A percentile compares a stretch with the other conserved stretches of the same genome.
phyloP scores from a whole-genome alignment of 2,113 vertebrate species.

The Malurus alboscapulatus region DNA sequence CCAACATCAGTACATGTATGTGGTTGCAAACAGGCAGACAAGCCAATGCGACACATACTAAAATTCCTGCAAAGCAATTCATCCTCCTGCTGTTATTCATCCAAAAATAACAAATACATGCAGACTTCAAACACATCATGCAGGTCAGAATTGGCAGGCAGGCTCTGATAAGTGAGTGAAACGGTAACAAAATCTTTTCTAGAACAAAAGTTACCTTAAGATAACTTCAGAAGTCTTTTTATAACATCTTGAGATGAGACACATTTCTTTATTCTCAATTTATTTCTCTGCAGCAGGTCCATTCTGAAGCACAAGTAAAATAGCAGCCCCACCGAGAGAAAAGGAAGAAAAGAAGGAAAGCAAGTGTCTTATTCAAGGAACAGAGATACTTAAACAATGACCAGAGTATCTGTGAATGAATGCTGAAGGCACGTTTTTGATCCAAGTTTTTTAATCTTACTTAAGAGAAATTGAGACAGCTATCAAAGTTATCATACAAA shows the following conservation, averaged over 20 bases:
- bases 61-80: background rate
- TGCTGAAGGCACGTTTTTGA: background rate
- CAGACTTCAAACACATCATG: background rate
- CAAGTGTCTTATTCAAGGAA: background rate
- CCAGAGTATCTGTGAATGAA: background rate
- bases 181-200: background rate
- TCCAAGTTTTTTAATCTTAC: background rate
- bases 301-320: constrained; percentile 10
- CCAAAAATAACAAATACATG: background rate
- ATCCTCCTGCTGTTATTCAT: background rate
- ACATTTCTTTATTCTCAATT: constrained; percentile 28
- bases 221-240: constrained; percentile 11
- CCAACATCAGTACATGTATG: background rate
- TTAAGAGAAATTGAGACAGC: background rate
- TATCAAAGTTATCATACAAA: constrained; percentile 3
- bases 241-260: background rate
- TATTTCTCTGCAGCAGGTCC: constrained; percentile 8
- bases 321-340: background rate
- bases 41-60: background rate
- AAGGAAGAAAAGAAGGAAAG: background rate
- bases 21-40: background rate
- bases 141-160: background rate
- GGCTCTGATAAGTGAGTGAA: background rate
- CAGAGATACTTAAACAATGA: background rate
- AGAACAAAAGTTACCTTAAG: background rate